Evolutionary conservation across 2,888 invertebrate species (phyloP), one percentile per base, ranked within the genome.

Genomic region (Strigamia maritima): DNA sequence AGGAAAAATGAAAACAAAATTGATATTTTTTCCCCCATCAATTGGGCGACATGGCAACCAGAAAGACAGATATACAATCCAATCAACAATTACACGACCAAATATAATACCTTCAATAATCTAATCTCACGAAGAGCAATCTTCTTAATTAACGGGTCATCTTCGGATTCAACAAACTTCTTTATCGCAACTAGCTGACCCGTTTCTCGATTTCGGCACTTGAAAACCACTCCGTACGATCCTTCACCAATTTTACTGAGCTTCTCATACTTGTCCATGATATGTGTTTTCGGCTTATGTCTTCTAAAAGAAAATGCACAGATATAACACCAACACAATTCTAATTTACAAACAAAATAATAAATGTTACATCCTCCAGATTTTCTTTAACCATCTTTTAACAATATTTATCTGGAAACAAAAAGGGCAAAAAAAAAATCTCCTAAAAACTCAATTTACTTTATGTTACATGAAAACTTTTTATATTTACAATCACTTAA

Each of bases 111-210:
- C 91, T 97, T 98, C 7, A 98, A 89, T 88, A 98, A 92, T 83
- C 95, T 90, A 84, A 98, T 96, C 89, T 98, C 98, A 82, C 98
- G 87, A 78, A 97, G 90, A 0, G 97, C 97, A 82, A 98, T 98
- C 88, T 98, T 98, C 84, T 97, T 90, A 82, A 98, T 97, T 75
- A 97, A 91, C 10, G 96, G 96, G 87, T 98, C 98, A 85, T 97
- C 97, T 86, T 98, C 97, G 80, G 95, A 95, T 87, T 98, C 97
- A 14, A 97, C 93, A 86, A 98, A 98, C 87, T 97, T 94, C 88
- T 98, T 98, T 81, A 98, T 95, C 65, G 98, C 98, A 65, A 98
- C 97, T 80, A 97, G 89, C 85, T 95, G 94, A 22, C 97, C 95
- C 1, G 94, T 95, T 84, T 98, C 97, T 80, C 95, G 90, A 88